Evolutionary conservation across 2,113 vertebrate genomes (phyloP).

Genomic region (Heptranchias perlo): DNA sequence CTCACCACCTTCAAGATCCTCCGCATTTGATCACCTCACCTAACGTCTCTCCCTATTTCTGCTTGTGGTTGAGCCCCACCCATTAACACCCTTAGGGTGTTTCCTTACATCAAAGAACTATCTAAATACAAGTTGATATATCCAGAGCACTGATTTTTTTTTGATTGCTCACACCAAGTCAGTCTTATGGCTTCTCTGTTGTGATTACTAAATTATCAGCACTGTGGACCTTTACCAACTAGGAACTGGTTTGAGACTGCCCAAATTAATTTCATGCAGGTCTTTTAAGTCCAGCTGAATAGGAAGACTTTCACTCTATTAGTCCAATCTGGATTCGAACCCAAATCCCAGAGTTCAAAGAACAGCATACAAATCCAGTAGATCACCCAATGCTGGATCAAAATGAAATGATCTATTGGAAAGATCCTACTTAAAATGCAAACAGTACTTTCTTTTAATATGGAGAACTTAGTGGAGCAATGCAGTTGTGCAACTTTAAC

Average conservation of each 20-base stretch:
- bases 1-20: background rate
- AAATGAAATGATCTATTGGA: background rate
- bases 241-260: background rate
- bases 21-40: background rate
- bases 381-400: background rate
- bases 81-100: no score
- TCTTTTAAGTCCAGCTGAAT: background rate
- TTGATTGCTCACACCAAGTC: background rate
- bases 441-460: background rate
- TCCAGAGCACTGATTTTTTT: background rate
- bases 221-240: background rate
- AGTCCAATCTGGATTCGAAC: background rate
- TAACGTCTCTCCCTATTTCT: background rate
- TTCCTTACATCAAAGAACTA: background rate
- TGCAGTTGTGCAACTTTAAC: background rate
- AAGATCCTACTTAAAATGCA: background rate
- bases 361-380: background rate
- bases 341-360: background rate
- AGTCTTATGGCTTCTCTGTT: background rate
- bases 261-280: background rate
- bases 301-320: background rate
- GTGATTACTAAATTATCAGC: background rate
- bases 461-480: background rate
- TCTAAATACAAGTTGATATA: no score
- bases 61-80: background rate